Conservation (phyloP, 2,113 vertebrate genomes). For the Myrmophylax atrothorax region DNA sequence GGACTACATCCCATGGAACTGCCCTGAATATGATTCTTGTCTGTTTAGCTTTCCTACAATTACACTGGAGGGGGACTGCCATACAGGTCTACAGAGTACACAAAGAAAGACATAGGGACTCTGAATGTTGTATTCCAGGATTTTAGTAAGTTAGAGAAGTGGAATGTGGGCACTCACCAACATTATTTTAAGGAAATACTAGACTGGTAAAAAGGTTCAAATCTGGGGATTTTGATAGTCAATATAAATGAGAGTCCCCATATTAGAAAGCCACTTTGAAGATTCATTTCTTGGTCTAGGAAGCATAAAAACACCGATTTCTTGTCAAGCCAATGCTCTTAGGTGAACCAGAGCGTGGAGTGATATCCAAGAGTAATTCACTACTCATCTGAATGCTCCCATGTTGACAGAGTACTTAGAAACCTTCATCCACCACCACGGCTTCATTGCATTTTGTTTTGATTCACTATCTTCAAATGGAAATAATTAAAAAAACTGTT, state of each 20-base stretch:
- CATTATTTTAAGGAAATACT: background rate
- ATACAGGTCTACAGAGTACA: background rate
- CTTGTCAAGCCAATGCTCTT: background rate
- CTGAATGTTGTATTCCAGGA: background rate
- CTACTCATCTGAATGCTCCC: background rate
- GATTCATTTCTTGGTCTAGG: background rate
- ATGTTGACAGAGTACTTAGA: background rate
- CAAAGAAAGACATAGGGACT: background rate
- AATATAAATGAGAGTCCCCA: background rate
- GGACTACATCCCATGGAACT: background rate
- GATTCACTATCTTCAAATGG: background rate
- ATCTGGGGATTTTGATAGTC: background rate
- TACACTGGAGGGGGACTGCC: background rate
- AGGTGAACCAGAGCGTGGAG: background rate
- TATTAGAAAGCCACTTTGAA: background rate
- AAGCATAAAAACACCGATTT: background rate
- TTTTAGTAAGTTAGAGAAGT: background rate
- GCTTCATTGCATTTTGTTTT: background rate
- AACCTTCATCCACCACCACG: background rate
- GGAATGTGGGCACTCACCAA: background rate
- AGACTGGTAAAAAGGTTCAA: background rate
- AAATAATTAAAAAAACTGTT: background rate
- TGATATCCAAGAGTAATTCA: background rate
- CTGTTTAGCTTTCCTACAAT: background rate
- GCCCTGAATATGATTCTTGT: background rate